Evolutionary conservation across 2,113 vertebrate genomes (phyloP).

Genomic region (Carlito syrichta): DNA sequence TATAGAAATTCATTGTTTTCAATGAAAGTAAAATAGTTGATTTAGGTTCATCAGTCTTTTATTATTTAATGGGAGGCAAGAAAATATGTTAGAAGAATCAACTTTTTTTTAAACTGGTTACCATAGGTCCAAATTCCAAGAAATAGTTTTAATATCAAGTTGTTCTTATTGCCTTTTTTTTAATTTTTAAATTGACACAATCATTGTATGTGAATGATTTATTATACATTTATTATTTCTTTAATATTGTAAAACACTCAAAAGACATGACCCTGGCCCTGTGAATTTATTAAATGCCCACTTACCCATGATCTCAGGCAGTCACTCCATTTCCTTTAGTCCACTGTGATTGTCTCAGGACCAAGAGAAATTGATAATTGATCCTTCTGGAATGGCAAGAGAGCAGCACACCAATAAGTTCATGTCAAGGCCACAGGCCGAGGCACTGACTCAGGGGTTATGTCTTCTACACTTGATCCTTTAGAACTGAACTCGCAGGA

Average conservation of each 20-base stretch:
- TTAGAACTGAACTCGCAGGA: not conserved
- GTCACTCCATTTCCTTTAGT: not conserved
- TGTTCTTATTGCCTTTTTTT: not conserved
- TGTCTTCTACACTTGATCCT: not conserved
- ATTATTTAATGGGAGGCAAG: not conserved
- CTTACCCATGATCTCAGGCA: rapidly evolving
- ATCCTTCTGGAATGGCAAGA: not conserved
- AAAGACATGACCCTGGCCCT: not conserved
- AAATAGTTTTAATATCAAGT: not conserved
- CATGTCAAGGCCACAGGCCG: not conserved
- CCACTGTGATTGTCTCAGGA: not conserved
- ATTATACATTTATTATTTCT: not conserved
- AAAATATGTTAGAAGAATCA: not conserved
- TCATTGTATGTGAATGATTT: not conserved
- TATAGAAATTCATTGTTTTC: not conserved
- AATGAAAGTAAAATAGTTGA: not conserved
- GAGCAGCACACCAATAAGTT: not conserved
- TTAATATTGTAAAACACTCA: not conserved
- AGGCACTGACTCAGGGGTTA: not conserved
- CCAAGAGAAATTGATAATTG: not conserved
- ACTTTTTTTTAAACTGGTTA: not conserved
- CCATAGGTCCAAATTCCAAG: not conserved
- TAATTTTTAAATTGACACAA: not conserved
- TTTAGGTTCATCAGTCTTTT: not conserved
- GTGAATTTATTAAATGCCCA: not conserved